Base-by-base conservation (phyloP, 92 coral and sea anemone species). In the Parazoanthus swiftii region DNA sequence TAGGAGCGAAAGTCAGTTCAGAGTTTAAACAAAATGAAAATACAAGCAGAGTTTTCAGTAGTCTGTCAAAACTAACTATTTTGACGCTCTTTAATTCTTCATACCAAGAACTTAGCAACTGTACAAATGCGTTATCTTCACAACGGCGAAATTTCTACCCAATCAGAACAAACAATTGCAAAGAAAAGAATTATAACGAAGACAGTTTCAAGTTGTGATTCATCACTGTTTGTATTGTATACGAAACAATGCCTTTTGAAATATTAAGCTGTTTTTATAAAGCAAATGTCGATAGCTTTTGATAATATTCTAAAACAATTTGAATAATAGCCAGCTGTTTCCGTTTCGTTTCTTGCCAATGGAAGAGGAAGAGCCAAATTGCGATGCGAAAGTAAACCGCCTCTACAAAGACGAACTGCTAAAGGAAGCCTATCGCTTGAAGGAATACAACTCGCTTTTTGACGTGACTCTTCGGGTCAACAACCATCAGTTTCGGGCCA, bases 401-500 rank as follows among this genome's bases (percentile, higher is more conserved):
- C 29, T 54, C 3, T 84, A 84, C 66, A 84, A 71, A 72, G 87
- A 84, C 59, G 87, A 39, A 26, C 87, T 84, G 26, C 44, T 84
- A 3, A 72, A 73, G 36, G 87, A 84, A 84, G 87, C 87, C 8
- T 65, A 84, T 46, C 87, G 79, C 79, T 71, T 84, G 59, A 44
- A 76, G 50, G 87, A 84, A 70, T 15, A 70, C 23, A 73, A 84
- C n/a, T 44, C 73, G n/a, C 88, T 93, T 38, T 95, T 94, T 71
- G 96, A 95, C 79, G 95, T 93, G n/a, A 80, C 90, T 51, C 82
- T 95, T 25, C 73, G 91, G 79, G 92, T 88, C 46, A 79, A 88
- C 38, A 89, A 86, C 23, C 85, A 74, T 56, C 88, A 83, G 74
- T 93, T 93, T 74, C 78, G 85, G 8, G 98, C 94, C 8, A 95